Evolutionary conservation across 2,113 vertebrate species (phyloP).

Genomic region (Datnioides undecimradiatus): DNA sequence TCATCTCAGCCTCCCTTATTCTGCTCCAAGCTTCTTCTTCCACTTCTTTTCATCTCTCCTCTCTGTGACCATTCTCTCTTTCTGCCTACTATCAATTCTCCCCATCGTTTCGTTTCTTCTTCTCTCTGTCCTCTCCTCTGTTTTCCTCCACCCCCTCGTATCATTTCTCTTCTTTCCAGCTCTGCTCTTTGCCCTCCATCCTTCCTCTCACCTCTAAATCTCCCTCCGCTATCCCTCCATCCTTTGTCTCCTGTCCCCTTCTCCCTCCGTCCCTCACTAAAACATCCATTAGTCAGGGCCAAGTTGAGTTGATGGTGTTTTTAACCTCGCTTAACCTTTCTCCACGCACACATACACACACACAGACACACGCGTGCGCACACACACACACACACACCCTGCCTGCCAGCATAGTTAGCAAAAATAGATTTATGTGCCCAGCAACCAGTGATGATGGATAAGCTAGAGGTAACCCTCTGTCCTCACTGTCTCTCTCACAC

Average conservation of each 20-base stretch:
- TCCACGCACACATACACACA: neutral
- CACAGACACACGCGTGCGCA: constrained; percentile 6
- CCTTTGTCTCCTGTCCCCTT: constrained; percentile 64
- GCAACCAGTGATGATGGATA: constrained; percentile 81
- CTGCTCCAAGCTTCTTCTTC: constrained; percentile 1
- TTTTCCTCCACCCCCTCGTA: neutral
- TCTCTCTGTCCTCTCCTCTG: neutral
- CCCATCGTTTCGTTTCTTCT: neutral
- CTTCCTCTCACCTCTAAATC: constrained; percentile 71
- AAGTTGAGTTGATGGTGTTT: constrained; percentile 85
- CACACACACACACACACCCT: constrained; percentile 15
- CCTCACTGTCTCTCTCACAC: constrained; percentile 18
- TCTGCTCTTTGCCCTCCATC: constrained; percentile 33
- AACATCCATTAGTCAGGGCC: constrained; percentile 83
- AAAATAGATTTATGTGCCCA: constrained; percentile 79
- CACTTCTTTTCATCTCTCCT: constrained; percentile 10
- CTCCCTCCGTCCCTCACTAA: constrained; percentile 66
- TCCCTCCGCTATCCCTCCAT: constrained; percentile 54
- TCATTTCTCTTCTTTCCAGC: constrained; percentile 21
- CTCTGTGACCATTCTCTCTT: constrained; percentile 1
- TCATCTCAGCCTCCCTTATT: neutral
- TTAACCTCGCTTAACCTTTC: constrained; percentile 82
- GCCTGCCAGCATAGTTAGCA: constrained; percentile 76
- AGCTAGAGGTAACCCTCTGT: constrained; percentile 77
- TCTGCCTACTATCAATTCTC: constrained; percentile 5